Evolutionary conservation across 2,888 invertebrate genomes (phyloP), one percentile per base, ranked within the genome.

Genomic region (Andrena praecox): DNA sequence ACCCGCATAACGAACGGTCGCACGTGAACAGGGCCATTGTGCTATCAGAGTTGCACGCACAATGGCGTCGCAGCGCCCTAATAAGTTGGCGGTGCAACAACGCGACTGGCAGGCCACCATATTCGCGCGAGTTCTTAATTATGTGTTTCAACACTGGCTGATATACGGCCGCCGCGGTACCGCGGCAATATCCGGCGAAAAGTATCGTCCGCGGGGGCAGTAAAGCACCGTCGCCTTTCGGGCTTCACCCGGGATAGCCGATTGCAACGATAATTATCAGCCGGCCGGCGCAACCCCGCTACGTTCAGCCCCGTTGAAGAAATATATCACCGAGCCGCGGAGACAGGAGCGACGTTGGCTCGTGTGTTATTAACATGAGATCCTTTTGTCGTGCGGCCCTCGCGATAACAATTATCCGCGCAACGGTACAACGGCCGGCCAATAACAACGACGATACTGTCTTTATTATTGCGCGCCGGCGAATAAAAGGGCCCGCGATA

Each of bases 71-170:
- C 42, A 54, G 77, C 68, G 82, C 72, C 79, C 85, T 86, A 87
- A 87, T 86, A 88, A 85, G 86, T 88, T 83, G 76, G 79, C 74
- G 63, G 71, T 50, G 75, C 62, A 31, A 35, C 48, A 56, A 31
- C 63, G 80, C 87, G 73, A 81, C 48, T 85, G 82, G 77, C 87
- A 80, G 87, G 79, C 88, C 83, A 88, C 86, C 87, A 77, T 82
- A 89, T 89, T 87, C 86, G 82, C 87, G 87, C 85, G 85, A 87
- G 85, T 89, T 89, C 89, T 89, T 89, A 89, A 89, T 89, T 87
- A 87, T 84, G 85, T 85, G 89, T 89, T 89, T 85, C 89, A 79
- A 84, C 88, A 86, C 78, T 63, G 80, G 71, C 77, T 89, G 86
- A 89, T 88, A 89, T 89, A 89, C 86, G 89, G 52, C 52, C 72